A percentile compares a stretch with the other conserved stretches of the same genome.
Evolutionary conservation across 2,113 vertebrate species (phyloP).

Genomic region (Sula dactylatra): DNA sequence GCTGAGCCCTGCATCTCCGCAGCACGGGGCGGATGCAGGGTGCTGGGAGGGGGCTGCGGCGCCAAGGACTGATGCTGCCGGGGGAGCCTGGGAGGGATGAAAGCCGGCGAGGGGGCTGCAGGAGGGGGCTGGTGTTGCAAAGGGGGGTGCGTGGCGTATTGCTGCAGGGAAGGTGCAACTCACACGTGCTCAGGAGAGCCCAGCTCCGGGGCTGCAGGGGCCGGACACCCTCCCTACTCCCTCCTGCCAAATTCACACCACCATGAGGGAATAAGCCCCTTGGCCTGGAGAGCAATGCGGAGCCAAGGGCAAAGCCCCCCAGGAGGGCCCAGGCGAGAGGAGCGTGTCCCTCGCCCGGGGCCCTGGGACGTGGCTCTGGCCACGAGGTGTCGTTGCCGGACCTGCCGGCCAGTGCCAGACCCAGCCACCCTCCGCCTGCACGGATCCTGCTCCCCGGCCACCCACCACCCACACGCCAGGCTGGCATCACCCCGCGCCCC

Average conservation of each 20-base stretch:
- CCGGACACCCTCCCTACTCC: accelerated
- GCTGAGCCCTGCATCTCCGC: not conserved
- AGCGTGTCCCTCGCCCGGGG: accelerated
- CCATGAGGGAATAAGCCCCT: not conserved
- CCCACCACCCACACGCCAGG: accelerated
- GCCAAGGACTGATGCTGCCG: accelerated
- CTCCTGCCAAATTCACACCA: not conserved
- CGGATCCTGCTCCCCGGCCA: not conserved
- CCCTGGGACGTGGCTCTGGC: not conserved
- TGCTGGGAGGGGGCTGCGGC: not conserved
- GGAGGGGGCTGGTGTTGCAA: not conserved
- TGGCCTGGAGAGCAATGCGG: accelerated
- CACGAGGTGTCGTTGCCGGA: not conserved
- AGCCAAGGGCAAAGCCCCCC: not conserved
- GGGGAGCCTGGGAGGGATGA: not conserved
- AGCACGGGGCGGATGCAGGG: not conserved
- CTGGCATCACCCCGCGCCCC: not conserved
- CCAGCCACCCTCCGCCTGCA: not conserved
- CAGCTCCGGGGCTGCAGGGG: not conserved
- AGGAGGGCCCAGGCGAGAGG: not conserved
- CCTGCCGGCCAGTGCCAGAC: not conserved
- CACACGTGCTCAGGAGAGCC: not conserved
- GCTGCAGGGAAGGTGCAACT: not conserved
- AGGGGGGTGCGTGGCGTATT: not conserved
- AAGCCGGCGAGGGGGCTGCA: not conserved